Percentiles rank a stretch among this genome's conserved stretches.
These are phyloP conservation scores for Sebastes paucispinis DNA, from an alignment of 2,797 vertebrate species.

Conservation along the genomic window DNA sequence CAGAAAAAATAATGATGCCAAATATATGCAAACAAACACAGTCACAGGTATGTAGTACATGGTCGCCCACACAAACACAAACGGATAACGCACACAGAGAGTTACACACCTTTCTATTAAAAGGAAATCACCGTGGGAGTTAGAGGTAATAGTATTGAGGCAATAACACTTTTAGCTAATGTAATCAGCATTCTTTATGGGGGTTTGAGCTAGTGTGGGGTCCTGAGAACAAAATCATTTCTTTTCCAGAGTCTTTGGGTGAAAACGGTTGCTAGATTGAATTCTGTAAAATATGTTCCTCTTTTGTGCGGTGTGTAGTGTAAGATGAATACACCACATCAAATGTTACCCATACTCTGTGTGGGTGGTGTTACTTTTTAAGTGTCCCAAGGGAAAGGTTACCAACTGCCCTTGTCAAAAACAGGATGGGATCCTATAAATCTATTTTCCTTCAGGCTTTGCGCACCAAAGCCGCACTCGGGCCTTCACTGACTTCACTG, in stretches of 20 bases:
- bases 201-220: constrained; percentile 10
- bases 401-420: not conserved
- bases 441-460: constrained; percentile 1
- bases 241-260: constrained; percentile 4
- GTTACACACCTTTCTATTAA: constrained; percentile 38
- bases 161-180: constrained; percentile 61
- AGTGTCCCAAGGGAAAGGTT: not conserved
- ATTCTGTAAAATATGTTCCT: constrained; percentile 4
- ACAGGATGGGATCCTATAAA: not conserved
- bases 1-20: constrained; percentile 20
- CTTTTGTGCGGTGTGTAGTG: not conserved
- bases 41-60: not conserved
- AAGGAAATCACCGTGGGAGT: constrained; percentile 36
- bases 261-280: constrained; percentile 2
- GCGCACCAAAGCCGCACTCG: not conserved
- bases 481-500: not conserved
- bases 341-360: not conserved
- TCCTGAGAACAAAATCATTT: constrained; percentile 33
- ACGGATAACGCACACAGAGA: not conserved
- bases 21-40: constrained; percentile 13
- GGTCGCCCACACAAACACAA: not conserved
- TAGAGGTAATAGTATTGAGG: constrained; percentile 33
- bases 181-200: constrained; percentile 48
- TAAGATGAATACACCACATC: not conserved
- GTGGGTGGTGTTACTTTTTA: not conserved